A percentile compares a stretch with the other conserved stretches of the same genome.
phyloP scores from a whole-genome alignment of 23 tunicate genomes.

The Aplidium turbinatum region DNA sequence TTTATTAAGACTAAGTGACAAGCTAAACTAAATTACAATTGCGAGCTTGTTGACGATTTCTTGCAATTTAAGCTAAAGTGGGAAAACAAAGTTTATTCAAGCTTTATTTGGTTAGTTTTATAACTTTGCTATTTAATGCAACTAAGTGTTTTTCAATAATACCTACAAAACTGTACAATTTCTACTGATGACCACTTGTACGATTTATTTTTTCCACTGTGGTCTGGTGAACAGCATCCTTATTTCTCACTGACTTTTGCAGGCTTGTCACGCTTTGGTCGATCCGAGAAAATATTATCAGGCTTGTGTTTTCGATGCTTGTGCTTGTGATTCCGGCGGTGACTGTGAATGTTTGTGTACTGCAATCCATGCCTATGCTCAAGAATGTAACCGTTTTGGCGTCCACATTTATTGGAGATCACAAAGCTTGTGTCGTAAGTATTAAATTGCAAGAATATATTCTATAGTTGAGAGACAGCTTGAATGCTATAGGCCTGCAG shows the following conservation, averaged over 20 bases:
- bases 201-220: too few species aligned
- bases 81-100: too few species aligned
- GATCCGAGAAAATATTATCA: conserved; percentile 75
- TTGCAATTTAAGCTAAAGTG: too few species aligned
- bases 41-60: too few species aligned
- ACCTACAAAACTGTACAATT: too few species aligned
- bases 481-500: background rate
- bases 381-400: conserved; percentile 97
- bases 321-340: conserved; percentile 94
- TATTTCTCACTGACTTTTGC: too few species aligned
- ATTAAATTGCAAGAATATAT: background rate
- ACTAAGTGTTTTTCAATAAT: too few species aligned
- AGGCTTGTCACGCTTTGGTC: conserved; percentile 92
- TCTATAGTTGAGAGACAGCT: background rate
- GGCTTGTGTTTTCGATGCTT: conserved; percentile 96
- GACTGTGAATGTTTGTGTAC: conserved; percentile 98
- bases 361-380: conserved; percentile 98
- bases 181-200: too few species aligned
- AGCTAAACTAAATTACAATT: background rate
- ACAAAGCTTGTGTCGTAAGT: conserved; percentile 95
- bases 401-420: conserved; percentile 99
- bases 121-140: too few species aligned
- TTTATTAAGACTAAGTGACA: background rate
- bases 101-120: too few species aligned
- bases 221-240: too few species aligned